Evolutionary conservation across 2,888 invertebrate genomes (phyloP).

Genomic region (Scelioninae gen. 1): DNA sequence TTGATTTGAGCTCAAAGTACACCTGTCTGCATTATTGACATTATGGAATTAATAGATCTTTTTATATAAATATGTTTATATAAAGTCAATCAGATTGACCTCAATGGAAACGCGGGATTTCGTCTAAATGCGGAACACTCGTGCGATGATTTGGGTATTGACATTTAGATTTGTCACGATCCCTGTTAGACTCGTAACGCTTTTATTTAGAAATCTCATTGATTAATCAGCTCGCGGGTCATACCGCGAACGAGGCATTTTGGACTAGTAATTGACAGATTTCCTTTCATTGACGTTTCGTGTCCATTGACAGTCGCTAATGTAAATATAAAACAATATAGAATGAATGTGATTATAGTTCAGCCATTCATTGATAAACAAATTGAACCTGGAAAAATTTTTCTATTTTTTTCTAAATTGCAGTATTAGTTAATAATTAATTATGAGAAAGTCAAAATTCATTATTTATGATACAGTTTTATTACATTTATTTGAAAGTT

Average conservation of each 20-base stretch:
- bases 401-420: too few species aligned
- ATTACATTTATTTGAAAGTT: too few species aligned
- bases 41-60: constrained; percentile 40
- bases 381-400: too few species aligned
- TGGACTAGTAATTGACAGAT: constrained; percentile 37
- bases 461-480: too few species aligned
- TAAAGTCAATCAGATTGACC: constrained; percentile 43
- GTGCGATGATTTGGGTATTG: constrained; percentile 42
- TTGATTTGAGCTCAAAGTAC: constrained; percentile 47
- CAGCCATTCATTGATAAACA: constrained; percentile 25
- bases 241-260: constrained; percentile 25
- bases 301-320: constrained; percentile 28
- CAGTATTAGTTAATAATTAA: too few species aligned
- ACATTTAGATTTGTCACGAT: constrained; percentile 55
- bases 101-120: constrained; percentile 27
- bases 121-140: constrained; percentile 37
- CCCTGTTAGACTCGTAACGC: constrained; percentile 38
- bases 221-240: constrained; percentile 37
- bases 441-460: too few species aligned
- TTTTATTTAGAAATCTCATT: constrained; percentile 49
- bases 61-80: constrained; percentile 46
- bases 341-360: constrained; percentile 1
- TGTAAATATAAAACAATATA: constrained; percentile 34
- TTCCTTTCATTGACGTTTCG: constrained; percentile 34
- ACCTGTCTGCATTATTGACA: constrained; percentile 47